A percentile compares a stretch with the other conserved stretches of the same genome.
Conservation (phyloP, 2,888 invertebrate genomes). For the Stegophylla sp. region DNA sequence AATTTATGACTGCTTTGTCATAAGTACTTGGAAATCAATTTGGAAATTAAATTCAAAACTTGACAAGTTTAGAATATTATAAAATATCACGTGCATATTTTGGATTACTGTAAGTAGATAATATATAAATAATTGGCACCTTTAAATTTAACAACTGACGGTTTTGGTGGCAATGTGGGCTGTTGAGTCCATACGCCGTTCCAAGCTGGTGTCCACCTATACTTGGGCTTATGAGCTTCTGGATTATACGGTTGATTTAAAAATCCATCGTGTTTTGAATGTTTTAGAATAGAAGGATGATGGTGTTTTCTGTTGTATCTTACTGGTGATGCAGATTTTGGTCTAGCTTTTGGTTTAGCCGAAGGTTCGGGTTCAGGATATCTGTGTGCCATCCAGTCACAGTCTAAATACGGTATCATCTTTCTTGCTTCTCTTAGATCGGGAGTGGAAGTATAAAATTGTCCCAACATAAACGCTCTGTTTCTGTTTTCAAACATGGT, state of each 20-base stretch:
- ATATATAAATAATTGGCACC: conserved; percentile 67
- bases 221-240: conserved; percentile 76
- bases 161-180: conserved; percentile 59
- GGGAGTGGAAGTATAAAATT: conserved; percentile 82
- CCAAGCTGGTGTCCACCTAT: conserved; percentile 77
- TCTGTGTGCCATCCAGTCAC: conserved; percentile 81
- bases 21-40: too few species aligned
- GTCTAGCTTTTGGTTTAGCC: conserved; percentile 63
- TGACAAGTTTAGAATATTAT: not conserved
- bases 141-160: conserved; percentile 77
- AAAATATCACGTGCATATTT: conserved; percentile 19
- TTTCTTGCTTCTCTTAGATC: conserved; percentile 79
- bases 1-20: not conserved
- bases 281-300: conserved; percentile 65
- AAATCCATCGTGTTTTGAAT: conserved; percentile 65
- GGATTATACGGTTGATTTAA: conserved; percentile 78
- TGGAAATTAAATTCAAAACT: not conserved
- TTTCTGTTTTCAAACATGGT: conserved; percentile 72
- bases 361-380: conserved; percentile 76
- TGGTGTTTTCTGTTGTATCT: conserved; percentile 64
- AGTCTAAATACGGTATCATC: conserved; percentile 79
- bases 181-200: conserved; percentile 60
- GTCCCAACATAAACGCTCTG: conserved; percentile 74
- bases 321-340: conserved; percentile 64
- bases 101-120: not conserved